Base-by-base conservation (phyloP, 2,888 invertebrate species). In the Aspidiotus rigidus region DNA sequence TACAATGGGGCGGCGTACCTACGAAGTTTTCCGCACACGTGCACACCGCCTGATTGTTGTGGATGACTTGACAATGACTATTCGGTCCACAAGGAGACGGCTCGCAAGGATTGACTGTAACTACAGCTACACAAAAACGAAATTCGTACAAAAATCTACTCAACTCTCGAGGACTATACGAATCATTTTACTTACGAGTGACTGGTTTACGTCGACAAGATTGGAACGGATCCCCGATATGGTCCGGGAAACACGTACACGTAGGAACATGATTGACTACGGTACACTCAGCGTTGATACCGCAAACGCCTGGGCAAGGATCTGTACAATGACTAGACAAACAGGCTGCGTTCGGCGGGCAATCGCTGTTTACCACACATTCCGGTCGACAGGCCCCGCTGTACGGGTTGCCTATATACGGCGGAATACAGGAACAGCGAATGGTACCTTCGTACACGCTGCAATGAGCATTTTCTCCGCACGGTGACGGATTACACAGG, bases 371-470 rank as follows among this genome's bases (percentile, higher is more conserved):
- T 73, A 86, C 84, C 11, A 87, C 84, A 77, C 93, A 93, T 79
- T 93, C 93, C 3, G 92, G 92, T 72, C 88, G 83, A 75, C 93
- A 93, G 44, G 91, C 91, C 16, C 88, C 87, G 15, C 85, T 84
- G 76, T 90, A 92, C 7, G 92, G 91, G 80, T 93, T 90, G 9
- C 93, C 93, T 72, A 89, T 85, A 75, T 91, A 90, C 6, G 91
- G 91, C 70, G 91, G 89, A 75, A 93, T 89, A 76, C 93, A 93
- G n/a, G 83, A 82, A 77, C 93, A 93, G 73, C 86, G 84, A 0
- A 87, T 85, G 41, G 81, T 80, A 16, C 86, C 86, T 74, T 88
- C 86, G 3, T 83, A 80, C 41, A 85, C 84, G 0, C 84, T 83
- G 76, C 93, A 93, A 70, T 88, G 81, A 0, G 93, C 86, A 76